Evolutionary conservation across 1,140 invertebrate genomes (phyloP).

Genomic region (Eueides isabella): DNA sequence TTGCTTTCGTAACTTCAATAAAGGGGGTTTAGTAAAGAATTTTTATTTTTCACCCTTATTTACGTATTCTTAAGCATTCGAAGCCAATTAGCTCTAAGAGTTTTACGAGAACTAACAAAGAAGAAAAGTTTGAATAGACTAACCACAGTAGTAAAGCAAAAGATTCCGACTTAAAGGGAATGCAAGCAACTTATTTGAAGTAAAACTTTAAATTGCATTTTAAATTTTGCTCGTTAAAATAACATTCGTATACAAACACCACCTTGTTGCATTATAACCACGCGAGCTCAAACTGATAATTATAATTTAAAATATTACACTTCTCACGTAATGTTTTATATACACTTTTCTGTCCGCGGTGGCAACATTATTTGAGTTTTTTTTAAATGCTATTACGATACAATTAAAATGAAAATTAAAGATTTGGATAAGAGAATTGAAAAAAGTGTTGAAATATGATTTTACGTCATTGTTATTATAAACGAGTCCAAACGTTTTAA

Average conservation of each 20-base stretch:
- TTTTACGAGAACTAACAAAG: constrained; percentile 60
- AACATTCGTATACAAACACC: constrained; percentile 41
- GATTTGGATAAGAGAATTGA: no score
- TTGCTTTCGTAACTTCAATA: constrained; percentile 31
- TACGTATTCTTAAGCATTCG: constrained; percentile 48
- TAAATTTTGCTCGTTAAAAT: constrained; percentile 68
- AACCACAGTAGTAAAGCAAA: constrained; percentile 64
- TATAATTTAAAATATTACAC: neutral
- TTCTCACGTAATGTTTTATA: no score
- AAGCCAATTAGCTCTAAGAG: constrained; percentile 60
- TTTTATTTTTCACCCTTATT: constrained; percentile 43
- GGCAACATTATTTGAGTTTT: neutral
- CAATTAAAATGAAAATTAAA: no score
- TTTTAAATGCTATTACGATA: neutral
- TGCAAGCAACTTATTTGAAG: constrained; percentile 62
- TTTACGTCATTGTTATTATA: neutral
- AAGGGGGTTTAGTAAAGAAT: constrained; percentile 29
- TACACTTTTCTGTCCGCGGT: neutral
- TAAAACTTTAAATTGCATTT: constrained; percentile 74
- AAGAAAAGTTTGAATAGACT: constrained; percentile 58
- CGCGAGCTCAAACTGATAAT: neutral
- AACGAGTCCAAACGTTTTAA: neutral
- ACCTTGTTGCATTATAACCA: constrained; percentile 34
- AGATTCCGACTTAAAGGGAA: constrained; percentile 61
- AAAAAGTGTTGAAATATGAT: neutral